phyloP scores from a whole-genome alignment of 2,113 vertebrate genomes.

The Egretta garzetta region DNA sequence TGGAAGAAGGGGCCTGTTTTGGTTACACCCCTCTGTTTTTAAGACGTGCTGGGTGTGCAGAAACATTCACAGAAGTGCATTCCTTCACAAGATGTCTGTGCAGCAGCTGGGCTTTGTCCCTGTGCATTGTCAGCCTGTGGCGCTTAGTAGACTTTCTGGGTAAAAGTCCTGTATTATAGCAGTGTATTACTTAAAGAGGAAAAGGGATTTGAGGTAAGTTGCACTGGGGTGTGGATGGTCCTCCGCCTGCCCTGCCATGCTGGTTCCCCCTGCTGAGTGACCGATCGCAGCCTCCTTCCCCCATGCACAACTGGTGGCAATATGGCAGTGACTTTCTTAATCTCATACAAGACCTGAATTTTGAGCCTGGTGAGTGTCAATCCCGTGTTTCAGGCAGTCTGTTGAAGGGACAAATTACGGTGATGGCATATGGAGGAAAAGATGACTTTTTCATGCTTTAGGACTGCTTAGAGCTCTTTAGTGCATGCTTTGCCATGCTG shows the following conservation, averaged over 20 bases:
- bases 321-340: neutral
- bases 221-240: neutral
- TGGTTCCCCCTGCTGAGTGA: neutral
- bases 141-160: neutral
- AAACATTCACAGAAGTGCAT: neutral
- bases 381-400: neutral
- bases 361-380: neutral
- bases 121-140: neutral
- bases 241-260: neutral
- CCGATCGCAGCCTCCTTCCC: accelerated
- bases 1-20: neutral
- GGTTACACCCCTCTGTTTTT: neutral
- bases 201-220: neutral
- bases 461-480: neutral
- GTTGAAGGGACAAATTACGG: neutral
- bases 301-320: accelerated
- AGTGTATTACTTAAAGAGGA: neutral
- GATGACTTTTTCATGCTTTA: neutral
- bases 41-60: accelerated
- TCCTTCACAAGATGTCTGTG: neutral
- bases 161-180: neutral
- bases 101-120: constrained; percentile 25
- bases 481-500: neutral
- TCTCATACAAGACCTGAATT: neutral
- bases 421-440: neutral